Evolutionary conservation across 2,797 vertebrate species (phyloP), one percentile per base, ranked within the genome.

Genomic region (Sebastes taczanowskii): DNA sequence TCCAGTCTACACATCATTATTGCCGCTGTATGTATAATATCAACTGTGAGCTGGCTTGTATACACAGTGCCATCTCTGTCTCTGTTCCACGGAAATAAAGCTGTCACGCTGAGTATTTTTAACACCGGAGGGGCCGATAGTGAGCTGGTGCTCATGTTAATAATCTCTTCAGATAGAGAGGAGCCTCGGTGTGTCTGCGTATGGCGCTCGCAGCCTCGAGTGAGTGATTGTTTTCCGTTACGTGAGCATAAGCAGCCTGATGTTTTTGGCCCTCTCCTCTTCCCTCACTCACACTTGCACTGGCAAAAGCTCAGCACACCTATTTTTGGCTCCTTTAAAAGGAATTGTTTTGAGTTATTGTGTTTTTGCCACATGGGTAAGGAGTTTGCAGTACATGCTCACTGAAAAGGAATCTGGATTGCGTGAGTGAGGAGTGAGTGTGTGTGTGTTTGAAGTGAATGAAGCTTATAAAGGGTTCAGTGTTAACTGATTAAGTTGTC

Each of bases 201-300:
- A 82, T 71, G 79, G 60, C 81, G 77, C 85, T 81, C 25, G 4
- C 76, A 59, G 74, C 74, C 76, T 88, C 7, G n/a, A 92, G 89
- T 89, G 91, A 91, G 91, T 91, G 91, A 88, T 92, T 92, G 89
- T 92, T 49, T 49, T 92, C 93, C 85, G 62, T 91, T 92, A 89
- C 84, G 88, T 91, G 86, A 86, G 74, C 11, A 58, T 75, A 64
- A 75, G 88, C 86, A 74, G 87, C 74, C 82, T 88, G 78, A 83
- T 90, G 85, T 89, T 90, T 88, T 90, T 93, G 87, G 88, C 84
- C 16, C 81, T 63, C 77, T 20, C 23, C 61, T 74, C 73, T 78
- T 83, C 65, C 81, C 83, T 76, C 68, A 9, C 86, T 82, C 85
- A 77, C 88, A 85, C 87, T 82, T 82, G 22, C 71, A 35, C 27